Evolutionary conservation across 2,113 vertebrate species (phyloP).

Genomic region (Pterocles gutturalis): DNA sequence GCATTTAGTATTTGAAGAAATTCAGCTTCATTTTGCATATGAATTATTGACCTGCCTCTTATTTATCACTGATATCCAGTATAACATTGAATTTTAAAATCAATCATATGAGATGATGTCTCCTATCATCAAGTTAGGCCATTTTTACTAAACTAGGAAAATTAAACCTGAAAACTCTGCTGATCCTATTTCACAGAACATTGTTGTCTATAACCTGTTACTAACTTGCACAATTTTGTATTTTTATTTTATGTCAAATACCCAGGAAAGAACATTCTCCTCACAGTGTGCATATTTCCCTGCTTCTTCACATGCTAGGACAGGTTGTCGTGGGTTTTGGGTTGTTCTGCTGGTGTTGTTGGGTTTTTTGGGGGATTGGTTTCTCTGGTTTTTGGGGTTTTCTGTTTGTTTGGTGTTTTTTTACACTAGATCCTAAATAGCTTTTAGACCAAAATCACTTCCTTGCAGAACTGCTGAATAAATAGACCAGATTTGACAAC

Average conservation of each 20-base stretch:
- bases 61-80: not conserved
- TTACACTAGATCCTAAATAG: not conserved
- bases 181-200: not conserved
- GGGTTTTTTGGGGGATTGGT: not conserved
- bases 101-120: not conserved
- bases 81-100: not conserved
- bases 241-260: not conserved
- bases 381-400: not conserved
- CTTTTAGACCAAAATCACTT: not conserved
- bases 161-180: not conserved
- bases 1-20: not conserved
- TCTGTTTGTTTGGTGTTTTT: not conserved
- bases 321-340: not conserved
- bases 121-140: not conserved
- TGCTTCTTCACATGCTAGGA: not conserved
- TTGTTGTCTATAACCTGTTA: not conserved
- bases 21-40: not conserved
- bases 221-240: not conserved
- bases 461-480: not conserved
- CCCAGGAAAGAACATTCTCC: not conserved
- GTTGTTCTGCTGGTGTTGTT: too few relatives aligned
- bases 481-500: not conserved
- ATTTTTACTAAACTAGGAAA: not conserved
- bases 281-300: accelerated
- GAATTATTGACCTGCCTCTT: not conserved